These are phyloP conservation scores for Clarias pachynema DNA, from an alignment of 2,797 vertebrate genomes.

Conservation along the genomic window DNA sequence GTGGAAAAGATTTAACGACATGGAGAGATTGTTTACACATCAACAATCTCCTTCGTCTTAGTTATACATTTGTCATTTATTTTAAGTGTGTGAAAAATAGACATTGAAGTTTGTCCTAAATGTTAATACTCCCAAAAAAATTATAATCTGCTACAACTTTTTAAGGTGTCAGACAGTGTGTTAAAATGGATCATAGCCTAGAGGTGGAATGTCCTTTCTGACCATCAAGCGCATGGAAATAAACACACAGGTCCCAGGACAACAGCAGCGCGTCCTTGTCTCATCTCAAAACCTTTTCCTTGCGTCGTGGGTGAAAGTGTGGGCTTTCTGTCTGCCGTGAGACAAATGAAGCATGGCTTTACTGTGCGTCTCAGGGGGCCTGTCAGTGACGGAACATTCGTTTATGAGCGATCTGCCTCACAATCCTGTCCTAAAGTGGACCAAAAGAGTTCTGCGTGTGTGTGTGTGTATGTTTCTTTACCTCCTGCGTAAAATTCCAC, in stretches of 20 bases:
- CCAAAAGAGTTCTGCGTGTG: neutral
- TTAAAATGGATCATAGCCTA: neutral
- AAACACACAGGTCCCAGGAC: neutral
- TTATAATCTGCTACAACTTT: neutral
- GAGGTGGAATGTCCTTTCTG: neutral
- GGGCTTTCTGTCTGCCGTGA: neutral
- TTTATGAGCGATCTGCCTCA: neutral
- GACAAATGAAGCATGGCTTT: constrained; percentile 1
- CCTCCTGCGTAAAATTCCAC: neutral
- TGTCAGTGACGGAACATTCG: neutral
- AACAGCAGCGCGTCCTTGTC: neutral
- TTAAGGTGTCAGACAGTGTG: neutral
- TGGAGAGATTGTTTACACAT: neutral
- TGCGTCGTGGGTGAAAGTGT: neutral
- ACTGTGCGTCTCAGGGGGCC: neutral
- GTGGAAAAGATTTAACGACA: neutral
- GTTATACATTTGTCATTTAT: neutral
- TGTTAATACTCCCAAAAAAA: neutral
- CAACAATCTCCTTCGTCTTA: neutral
- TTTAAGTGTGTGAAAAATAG: too few species aligned
- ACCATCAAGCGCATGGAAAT: neutral
- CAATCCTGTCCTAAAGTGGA: neutral
- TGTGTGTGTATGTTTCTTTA: constrained; percentile 54
- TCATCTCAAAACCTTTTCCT: neutral
- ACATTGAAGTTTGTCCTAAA: too few species aligned